Base-by-base conservation (phyloP, 2,797 vertebrate species). In the Zenarchopterus dispar region DNA sequence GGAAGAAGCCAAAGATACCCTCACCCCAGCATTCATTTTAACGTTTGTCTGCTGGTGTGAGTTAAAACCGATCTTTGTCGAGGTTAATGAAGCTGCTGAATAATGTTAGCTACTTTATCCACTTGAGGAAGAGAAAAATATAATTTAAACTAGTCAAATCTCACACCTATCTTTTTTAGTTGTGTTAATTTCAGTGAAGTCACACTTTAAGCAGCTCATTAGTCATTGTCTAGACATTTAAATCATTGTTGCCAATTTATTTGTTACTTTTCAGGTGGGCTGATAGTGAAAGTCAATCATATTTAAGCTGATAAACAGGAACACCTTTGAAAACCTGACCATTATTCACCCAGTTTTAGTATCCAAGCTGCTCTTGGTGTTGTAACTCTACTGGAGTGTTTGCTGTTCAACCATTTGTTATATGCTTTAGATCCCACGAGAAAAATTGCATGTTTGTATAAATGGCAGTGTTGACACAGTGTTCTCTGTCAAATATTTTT, bases 11-110 rank as follows among this genome's bases (percentile, higher is more conserved):
- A 36, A 36, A 36, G 10, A 36, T 36, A 36, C 1, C 43, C 48
- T 21, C 47, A 50, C n/a, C 5, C 42, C 28, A 17, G 43, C 67
- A 51, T 58, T 74, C 8, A 48, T 65, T 53, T 59, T 21, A 62
- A 53, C 23, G 1, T 49, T 44, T 58, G 53, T 44, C 68, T 49
- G 70, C 77, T 56, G 76, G 15, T 49, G 36, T 24, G 58, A 70
- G 59, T 75, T 56, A 58, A 10, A 50, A 42, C 43, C 45, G 44
- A 36, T 26, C 46, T 67, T 60, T 67, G 53, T 18, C 33, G 18
- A 11, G 13, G 9, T 21, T 22, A 15, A 84, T 63, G 69, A 59
- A 55, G 22, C 52, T 24, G 54, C 43, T 16, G 13, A 55, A 66
- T 28, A 31, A 43, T 50, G 26, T 22, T 13, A 46, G 54, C 44